Percentiles rank a stretch among this genome's conserved stretches.
Conservation (phyloP, 2,113 vertebrate genomes). For the Perca schrenkii region DNA sequence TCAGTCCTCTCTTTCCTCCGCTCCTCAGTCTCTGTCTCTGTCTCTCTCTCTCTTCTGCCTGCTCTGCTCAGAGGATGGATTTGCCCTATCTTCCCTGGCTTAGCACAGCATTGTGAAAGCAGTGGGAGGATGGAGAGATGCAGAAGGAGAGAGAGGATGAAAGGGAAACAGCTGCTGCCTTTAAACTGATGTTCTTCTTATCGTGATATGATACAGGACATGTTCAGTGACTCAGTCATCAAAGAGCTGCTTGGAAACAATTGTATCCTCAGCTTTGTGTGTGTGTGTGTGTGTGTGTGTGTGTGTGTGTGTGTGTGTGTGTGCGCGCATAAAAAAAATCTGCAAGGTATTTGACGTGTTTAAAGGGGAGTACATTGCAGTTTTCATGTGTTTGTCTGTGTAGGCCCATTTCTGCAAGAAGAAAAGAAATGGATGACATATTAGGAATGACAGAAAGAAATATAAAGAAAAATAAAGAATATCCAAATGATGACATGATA, state of each 20-base stretch:
- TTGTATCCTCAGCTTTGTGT: constrained; percentile 55
- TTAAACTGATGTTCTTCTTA: constrained; percentile 79
- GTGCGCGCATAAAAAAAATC: constrained; percentile 23
- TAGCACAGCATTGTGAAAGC: constrained; percentile 80
- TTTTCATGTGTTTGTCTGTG: neutral
- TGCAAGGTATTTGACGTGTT: constrained; percentile 8
- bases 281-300: constrained; percentile 27
- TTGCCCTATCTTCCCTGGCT: constrained; percentile 81
- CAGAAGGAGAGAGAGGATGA: constrained; percentile 69
- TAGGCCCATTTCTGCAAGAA: constrained; percentile 3
- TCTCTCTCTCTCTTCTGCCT: constrained; percentile 51
- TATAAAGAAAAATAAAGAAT: too few species aligned
- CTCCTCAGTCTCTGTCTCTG: constrained; percentile 26
- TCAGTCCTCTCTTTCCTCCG: constrained; percentile 36
- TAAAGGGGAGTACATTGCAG: neutral
- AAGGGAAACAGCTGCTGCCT: constrained; percentile 77
- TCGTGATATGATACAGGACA: constrained; percentile 74
- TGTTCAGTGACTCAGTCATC: constrained; percentile 76
- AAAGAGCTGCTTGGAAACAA: constrained; percentile 75
- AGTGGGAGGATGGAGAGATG: constrained; percentile 80
- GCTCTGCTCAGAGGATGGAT: constrained; percentile 79
- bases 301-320: constrained; percentile 15
- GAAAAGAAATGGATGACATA: neutral
- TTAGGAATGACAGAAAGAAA: too few species aligned
- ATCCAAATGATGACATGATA: too few species aligned